These are phyloP conservation scores for Palaemon carinicauda DNA, from an alignment of 1,140 invertebrate species.

Conservation along the genomic window DNA sequence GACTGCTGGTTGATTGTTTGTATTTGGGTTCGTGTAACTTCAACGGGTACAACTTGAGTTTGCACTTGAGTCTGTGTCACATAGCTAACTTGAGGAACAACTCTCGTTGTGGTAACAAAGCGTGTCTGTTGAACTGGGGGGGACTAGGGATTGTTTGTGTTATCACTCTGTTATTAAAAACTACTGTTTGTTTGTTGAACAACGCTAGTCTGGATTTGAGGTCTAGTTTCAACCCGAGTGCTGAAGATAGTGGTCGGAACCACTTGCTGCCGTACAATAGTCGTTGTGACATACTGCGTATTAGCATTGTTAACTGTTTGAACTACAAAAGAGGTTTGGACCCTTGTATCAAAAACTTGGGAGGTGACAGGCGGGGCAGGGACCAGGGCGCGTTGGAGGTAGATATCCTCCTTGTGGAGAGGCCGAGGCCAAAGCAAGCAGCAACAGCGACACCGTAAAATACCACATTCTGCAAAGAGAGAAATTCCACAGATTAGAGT, in stretches of 20 bases:
- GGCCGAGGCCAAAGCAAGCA: constrained; percentile 28
- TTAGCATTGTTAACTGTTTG: constrained; percentile 33
- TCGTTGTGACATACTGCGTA: constrained; percentile 39
- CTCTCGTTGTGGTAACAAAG: constrained; percentile 32
- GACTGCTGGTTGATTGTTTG: constrained; percentile 37
- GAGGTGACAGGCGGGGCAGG: constrained; percentile 30
- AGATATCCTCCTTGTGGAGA: constrained; percentile 33
- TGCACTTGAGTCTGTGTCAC: constrained; percentile 32
- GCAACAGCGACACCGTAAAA: constrained; percentile 45
- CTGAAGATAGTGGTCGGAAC: constrained; percentile 31
- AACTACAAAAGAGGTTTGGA: constrained; percentile 22
- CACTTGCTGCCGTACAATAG: constrained; percentile 8
- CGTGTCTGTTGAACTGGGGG: background rate
- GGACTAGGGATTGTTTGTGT: constrained; percentile 40
- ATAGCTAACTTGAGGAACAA: constrained; percentile 42
- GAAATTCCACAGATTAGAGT: constrained; percentile 53
- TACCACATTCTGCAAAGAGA: constrained; percentile 52
- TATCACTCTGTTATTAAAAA: constrained; percentile 20
- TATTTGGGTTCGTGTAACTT: constrained; percentile 47
- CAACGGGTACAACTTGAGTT: constrained; percentile 42
- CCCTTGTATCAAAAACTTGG: constrained; percentile 16
- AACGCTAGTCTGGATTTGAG: constrained; percentile 43
- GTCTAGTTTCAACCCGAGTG: constrained; percentile 29
- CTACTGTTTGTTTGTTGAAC: constrained; percentile 20
- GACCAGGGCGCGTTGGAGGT: background rate